A percentile compares a stretch with the other conserved stretches of the same genome.
phyloP scores from a whole-genome alignment of 2,113 vertebrate genomes.

The Genyomyrus donnyi region DNA sequence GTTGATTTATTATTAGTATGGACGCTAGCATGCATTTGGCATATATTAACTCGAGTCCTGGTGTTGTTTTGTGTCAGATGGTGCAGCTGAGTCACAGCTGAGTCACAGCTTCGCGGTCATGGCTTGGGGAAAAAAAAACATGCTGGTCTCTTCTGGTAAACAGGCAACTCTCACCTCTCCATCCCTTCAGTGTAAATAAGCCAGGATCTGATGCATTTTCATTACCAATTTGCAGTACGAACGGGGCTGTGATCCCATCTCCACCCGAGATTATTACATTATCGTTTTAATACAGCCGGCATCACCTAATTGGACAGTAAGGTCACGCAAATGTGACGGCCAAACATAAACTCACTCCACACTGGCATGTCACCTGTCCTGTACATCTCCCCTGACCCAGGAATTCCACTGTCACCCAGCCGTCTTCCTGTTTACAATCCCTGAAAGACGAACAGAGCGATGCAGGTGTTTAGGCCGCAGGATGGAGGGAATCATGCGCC shows the following conservation, averaged over 20 bases:
- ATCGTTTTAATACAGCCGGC: neutral
- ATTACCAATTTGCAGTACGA: neutral
- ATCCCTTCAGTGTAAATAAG: neutral
- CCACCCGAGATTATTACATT: neutral
- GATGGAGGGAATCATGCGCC: neutral
- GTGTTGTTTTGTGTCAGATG: neutral
- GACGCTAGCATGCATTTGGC: neutral
- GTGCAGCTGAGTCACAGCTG: neutral
- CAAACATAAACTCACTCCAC: slow-evolving; percentile 8
- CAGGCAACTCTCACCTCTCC: neutral
- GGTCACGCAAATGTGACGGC: neutral
- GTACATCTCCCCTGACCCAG: neutral
- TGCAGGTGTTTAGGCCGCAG: neutral
- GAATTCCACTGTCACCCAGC: neutral
- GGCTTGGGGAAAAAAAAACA: too few species aligned
- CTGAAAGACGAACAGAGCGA: neutral
- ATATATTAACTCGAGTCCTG: neutral
- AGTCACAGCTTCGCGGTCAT: neutral
- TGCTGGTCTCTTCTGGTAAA: neutral
- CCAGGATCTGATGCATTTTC: neutral
- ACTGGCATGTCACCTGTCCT: neutral
- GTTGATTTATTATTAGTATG: neutral
- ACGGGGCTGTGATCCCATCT: neutral
- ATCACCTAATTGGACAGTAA: neutral
- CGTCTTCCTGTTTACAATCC: neutral